These are phyloP conservation scores for Cantharis flavilabris DNA, from an alignment of 2,888 invertebrate species.

Conservation along the genomic window DNA sequence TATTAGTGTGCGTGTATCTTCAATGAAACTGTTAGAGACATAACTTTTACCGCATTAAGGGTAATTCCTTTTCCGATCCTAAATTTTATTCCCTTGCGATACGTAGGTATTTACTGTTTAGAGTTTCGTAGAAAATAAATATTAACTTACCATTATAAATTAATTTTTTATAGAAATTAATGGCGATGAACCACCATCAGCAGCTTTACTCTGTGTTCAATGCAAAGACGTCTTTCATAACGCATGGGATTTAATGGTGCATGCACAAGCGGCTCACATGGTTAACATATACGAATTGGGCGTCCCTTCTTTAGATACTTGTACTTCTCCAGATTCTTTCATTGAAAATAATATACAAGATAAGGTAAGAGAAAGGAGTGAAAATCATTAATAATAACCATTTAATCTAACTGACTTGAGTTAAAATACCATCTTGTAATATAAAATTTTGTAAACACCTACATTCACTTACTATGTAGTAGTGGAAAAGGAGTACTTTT, in stretches of 20 bases:
- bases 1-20: slow-evolving; percentile 40
- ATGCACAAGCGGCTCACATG: slow-evolving; percentile 71
- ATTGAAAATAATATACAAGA: slow-evolving; percentile 8
- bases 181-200: slow-evolving; percentile 51
- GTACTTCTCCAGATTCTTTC: slow-evolving; percentile 49
- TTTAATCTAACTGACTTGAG: no score
- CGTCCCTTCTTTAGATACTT: slow-evolving; percentile 49
- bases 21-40: slow-evolving; percentile 37
- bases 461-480: no score
- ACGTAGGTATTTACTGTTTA: slow-evolving; percentile 20
- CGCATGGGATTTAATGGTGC: slow-evolving; percentile 72
- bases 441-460: no score
- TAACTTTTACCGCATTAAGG: slow-evolving; percentile 37
- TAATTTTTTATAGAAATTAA: slow-evolving; percentile 41
- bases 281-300: slow-evolving; percentile 69
- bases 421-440: no score
- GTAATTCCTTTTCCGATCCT: slow-evolving; percentile 39
- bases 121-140: slow-evolving; percentile 12
- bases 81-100: slow-evolving; percentile 29
- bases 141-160: slow-evolving; percentile 2
- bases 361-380: slow-evolving; percentile 11
- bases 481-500: no score
- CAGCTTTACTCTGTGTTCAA: slow-evolving; percentile 65
- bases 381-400: neutral
- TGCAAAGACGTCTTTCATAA: slow-evolving; percentile 69